Evolutionary conservation across 2,797 vertebrate genomes (phyloP), one percentile per base, ranked within the genome.

Genomic region (Microchirus variegatus): DNA sequence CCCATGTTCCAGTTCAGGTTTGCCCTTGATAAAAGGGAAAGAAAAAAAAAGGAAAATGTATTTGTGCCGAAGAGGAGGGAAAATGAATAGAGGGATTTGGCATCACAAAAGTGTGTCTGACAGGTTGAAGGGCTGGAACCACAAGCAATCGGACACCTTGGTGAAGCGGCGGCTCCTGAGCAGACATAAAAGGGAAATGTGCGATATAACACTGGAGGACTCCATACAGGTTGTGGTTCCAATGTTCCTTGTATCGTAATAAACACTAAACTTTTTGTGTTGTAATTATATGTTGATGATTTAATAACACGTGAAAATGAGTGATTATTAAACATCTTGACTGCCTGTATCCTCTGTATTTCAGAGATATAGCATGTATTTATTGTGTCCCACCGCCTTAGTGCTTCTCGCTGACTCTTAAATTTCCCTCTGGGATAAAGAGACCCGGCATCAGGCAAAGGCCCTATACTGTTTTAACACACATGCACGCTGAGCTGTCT

Each of bases 11-110:
- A 58, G 73, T 82, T 86, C 83, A 89, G 84, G 86, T 87, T 87
- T 63, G 84, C 59, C 88, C 87, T 87, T 89, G 83, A 89, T 85
- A 72, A 77, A 86, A 85, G 77, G 61, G 59, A 9, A 31, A 44
- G 59, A 56, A 65, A 78, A 56, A 65, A 78, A 62, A 68, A 53
- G 17, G 19, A 67, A 75, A 83, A 78, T 78, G 67, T 88, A 86
- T 87, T 82, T 85, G 81, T 76, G 80, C 45, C 43, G n/a, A 75
- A 87, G 75, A 82, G 70, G 71, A 75, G 75, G 10, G 71, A 77
- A 80, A 84, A 67, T 84, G 86, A 89, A 89, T 75, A 86, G 82
- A 82, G 84, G 88, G 87, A 89, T 90, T 90, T 87, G 80, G 70
- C 82, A 51, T 81, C 80, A 85, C 77, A 81, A 85, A 84, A 88